Conservation (phyloP, 2,888 invertebrate genomes). For the Rhyacophila evoluta region DNA sequence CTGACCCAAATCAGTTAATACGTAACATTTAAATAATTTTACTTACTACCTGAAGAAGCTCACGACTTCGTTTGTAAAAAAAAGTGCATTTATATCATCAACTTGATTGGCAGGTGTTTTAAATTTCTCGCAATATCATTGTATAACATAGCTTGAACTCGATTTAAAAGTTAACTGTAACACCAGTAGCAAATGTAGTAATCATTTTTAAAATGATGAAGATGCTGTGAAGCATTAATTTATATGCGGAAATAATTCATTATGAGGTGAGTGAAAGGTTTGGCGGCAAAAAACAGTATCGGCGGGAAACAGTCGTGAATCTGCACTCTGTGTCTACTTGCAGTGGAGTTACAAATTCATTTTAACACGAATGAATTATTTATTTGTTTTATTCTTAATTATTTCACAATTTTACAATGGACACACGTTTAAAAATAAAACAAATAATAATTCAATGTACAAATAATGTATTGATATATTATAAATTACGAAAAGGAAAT, state of each 20-base stretch:
- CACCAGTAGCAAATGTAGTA: conserved; percentile 3
- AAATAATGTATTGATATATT: too few species aligned
- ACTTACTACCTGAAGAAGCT: neutral
- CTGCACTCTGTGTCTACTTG: neutral
- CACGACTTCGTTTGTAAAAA: neutral
- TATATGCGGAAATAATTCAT: neutral
- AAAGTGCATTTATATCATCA: conserved; percentile 10
- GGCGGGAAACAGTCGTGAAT: conserved; percentile 10
- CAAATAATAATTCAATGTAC: too few species aligned
- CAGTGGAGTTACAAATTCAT: neutral
- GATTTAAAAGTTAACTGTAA: neutral
- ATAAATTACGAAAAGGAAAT: too few species aligned
- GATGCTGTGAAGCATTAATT: neutral
- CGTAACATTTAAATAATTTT: neutral
- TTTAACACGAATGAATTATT: too few species aligned
- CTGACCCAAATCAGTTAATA: neutral
- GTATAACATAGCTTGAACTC: neutral
- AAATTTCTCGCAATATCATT: neutral
- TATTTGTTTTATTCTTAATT: too few species aligned
- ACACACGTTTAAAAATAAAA: too few species aligned
- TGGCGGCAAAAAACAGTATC: neutral
- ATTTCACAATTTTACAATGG: too few species aligned
- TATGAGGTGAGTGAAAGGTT: conserved; percentile 8
- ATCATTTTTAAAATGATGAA: neutral
- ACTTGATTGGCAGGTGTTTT: neutral